Base-by-base conservation (phyloP, 2,797 vertebrate genomes). In the Etheostoma nigrum region DNA sequence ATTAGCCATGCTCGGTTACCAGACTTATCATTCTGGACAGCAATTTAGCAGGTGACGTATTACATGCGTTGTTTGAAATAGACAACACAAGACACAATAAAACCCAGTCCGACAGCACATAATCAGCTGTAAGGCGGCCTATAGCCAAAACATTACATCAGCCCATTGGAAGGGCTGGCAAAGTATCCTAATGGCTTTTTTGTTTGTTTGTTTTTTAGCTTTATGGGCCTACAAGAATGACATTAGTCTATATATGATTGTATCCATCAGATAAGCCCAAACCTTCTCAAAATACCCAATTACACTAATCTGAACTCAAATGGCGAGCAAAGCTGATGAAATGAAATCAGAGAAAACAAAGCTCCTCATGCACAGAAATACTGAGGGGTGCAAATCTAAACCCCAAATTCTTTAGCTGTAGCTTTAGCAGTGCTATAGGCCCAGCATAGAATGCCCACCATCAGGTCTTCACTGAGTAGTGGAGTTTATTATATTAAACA, bases 1-100 rank as follows among this genome's bases (percentile, higher is more conserved):
- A 90, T 82, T 82, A 78, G 57, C 79, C 74, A 59, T 63, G 75
- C 74, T 77, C 74, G 2, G 74, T 60, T 85, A 84, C 79, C 45
- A 62, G 65, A 66, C 77, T 79, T 71, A 64, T 86, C 65, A 72
- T 64, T 81, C 72, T 76, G 73, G 84, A 73, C 67, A 60, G 65
- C 52, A 5, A 64, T 77, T 74, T 61, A 55, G 74, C 70, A 63
- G 9, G 33, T 67, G 79, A 76, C 45, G 21, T 78, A 62, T 69
- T 65, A 62, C 54, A 81, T 61, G 72, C 36, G 13, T 64, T 57
- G 68, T 48, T 81, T 78, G n/a, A 18, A 79, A 79, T 52, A 78
- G 65, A 70, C 62, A 52, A 49, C 16, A 36, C 54, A 51, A 52
- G 14, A 55, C 23, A 27, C 67, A 9, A 54, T 48, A 36, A 45